Evolutionary conservation across 2,888 invertebrate genomes (phyloP).

Genomic region (Nycteola revayana): DNA sequence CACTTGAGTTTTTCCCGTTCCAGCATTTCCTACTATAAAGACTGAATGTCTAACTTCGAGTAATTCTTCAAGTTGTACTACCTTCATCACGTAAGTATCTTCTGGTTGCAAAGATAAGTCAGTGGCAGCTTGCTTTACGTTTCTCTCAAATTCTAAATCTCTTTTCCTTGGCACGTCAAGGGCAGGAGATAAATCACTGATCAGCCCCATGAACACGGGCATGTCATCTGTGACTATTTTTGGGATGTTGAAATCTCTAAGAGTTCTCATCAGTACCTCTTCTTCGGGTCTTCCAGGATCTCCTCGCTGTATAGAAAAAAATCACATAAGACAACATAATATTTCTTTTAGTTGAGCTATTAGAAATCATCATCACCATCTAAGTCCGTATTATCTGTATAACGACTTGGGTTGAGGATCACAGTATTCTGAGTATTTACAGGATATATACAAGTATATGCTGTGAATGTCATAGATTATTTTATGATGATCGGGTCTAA

Average conservation of each 20-base stretch:
- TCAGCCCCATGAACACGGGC: slow-evolving; percentile 98
- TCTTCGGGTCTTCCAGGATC: slow-evolving; percentile 97
- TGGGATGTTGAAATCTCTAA: slow-evolving; percentile 97
- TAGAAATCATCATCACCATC: no score
- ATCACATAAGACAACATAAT: background rate
- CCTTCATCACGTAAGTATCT: slow-evolving; percentile 97
- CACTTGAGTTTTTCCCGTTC: slow-evolving; percentile 97
- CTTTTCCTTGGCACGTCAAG: slow-evolving; percentile 97
- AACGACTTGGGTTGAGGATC: no score
- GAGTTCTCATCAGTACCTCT: slow-evolving; percentile 97
- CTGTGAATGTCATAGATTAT: no score
- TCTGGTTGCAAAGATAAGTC: slow-evolving; percentile 96
- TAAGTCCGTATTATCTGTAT: no score
- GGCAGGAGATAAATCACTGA: slow-evolving; percentile 97
- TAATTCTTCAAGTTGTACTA: slow-evolving; percentile 96
- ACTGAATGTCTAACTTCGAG: slow-evolving; percentile 98
- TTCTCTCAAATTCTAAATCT: slow-evolving; percentile 96
- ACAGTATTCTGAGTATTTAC: no score
- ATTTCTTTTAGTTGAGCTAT: no score
- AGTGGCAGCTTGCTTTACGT: slow-evolving; percentile 95
- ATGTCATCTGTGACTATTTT: slow-evolving; percentile 97
- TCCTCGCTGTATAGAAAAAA: slow-evolving; percentile 84
- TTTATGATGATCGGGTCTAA: no score
- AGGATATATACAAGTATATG: no score
- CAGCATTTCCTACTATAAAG: slow-evolving; percentile 96